Evolutionary conservation across 37 sponge, comb jelly and placozoan genomes (phyloP), one percentile per base, ranked within the genome.

Genomic region (Bolinopsis microptera): DNA sequence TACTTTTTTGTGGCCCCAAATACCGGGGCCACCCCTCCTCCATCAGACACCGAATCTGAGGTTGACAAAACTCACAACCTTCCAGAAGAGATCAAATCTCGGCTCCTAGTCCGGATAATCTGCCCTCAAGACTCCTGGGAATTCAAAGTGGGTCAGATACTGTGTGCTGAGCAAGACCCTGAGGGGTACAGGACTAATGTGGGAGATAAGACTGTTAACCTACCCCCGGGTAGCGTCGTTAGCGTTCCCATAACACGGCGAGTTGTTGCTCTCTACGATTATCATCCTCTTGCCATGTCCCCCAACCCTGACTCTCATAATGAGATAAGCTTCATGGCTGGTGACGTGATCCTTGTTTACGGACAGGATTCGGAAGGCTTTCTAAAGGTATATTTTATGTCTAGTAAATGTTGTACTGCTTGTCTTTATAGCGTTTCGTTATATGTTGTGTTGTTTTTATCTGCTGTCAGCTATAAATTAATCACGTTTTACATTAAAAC

Each of bases 331-430:
- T 80, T 80, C 38, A 33, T 16, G 36, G 82, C 82, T 1, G 82
- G 82, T 34, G 82, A 80, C 23, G 82, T 80, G 24, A 80, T 80
- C 35, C 37, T 80, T 2, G 82, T 80, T 5, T 80, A 80, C 37
- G 38, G 38, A 23, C 82, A 36, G 37, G 38, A 80, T 34, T 13
- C 82, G 1, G 82, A 34, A 8, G 82, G 38, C 37, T 80, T 80
- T 30, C 38, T 36, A 2, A 33, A 80, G 82, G 82, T 80, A 72
- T n/a, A n/a, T 24, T 5, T 3, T 3, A 22, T 13, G 13, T 67
- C 18, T 21, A 67, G 21, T 21, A 67, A 13, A 67, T 67, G 68
- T 67, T 67, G 68, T 67, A 21, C n/a, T n/a, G n/a, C n/a, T n/a
- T n/a, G n/a, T n/a, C n/a, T n/a, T n/a, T n/a, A n/a, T n/a, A n/a